These are phyloP conservation scores for Limnephilus lunatus DNA, from an alignment of 2,888 invertebrate genomes.

Conservation along the genomic window DNA sequence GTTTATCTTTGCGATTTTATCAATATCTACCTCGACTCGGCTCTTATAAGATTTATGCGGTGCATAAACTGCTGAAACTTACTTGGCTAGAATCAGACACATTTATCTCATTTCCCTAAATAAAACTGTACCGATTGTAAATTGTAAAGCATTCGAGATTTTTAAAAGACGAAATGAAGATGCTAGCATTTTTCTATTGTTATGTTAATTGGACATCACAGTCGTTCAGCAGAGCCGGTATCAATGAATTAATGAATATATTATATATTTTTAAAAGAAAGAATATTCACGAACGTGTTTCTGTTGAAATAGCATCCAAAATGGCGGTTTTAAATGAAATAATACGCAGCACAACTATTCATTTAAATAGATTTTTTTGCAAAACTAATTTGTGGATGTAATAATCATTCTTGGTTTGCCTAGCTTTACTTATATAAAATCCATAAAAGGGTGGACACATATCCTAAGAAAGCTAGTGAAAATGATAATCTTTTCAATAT, in stretches of 20 bases:
- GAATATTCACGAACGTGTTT: background rate
- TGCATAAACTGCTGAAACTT: background rate
- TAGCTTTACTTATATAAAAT: too few species aligned
- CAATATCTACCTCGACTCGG: background rate
- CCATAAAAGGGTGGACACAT: too few species aligned
- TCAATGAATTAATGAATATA: background rate
- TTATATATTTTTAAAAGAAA: background rate
- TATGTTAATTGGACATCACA: background rate
- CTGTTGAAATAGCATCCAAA: background rate
- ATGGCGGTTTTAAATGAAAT: background rate
- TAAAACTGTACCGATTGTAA: slow-evolving; percentile 2
- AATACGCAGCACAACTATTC: background rate
- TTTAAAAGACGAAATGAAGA: background rate
- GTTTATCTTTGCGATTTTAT: background rate
- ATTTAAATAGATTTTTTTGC: background rate
- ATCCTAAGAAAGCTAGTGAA: too few species aligned
- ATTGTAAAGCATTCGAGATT: slow-evolving; percentile 2
- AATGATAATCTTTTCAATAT: too few species aligned
- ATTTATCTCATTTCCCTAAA: background rate
- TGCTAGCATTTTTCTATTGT: background rate
- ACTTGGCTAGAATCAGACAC: background rate
- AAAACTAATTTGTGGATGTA: too few species aligned
- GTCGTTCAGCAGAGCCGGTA: background rate
- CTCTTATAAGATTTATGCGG: background rate
- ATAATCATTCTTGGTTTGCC: too few species aligned